Conservation (phyloP, 2,888 invertebrate genomes). For the Thumatha senex region DNA sequence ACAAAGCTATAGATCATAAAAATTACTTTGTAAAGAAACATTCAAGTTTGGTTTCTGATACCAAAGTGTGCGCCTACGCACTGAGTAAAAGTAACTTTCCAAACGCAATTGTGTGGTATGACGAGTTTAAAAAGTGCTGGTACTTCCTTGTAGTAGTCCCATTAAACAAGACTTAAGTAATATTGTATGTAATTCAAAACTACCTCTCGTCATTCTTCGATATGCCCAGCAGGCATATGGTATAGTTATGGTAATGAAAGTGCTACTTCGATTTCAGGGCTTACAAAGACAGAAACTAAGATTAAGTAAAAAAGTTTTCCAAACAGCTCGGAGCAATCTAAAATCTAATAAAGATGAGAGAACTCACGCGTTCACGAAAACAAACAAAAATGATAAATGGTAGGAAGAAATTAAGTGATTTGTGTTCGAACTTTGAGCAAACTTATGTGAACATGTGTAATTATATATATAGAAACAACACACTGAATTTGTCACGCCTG, state of each 20-base stretch:
- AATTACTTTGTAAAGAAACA: conserved; percentile 55
- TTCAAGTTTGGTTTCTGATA: conserved; percentile 48
- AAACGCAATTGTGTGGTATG: conserved; percentile 62
- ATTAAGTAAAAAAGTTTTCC: not conserved
- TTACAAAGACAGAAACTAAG: not conserved
- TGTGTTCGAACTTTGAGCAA: not conserved
- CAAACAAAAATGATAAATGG: not conserved
- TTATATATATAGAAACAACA: no score
- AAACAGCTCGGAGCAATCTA: not conserved
- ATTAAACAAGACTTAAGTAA: conserved; percentile 8
- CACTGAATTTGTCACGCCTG: no score
- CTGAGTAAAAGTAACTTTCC: conserved; percentile 70
- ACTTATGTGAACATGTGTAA: not conserved
- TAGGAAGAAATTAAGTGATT: not conserved
- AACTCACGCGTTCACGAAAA: not conserved
- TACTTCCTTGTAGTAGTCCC: conserved; percentile 25
- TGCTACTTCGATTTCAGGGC: not conserved
- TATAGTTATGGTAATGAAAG: not conserved
- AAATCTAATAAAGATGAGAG: not conserved
- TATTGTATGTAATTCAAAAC: conserved; percentile 6
- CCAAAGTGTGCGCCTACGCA: conserved; percentile 70
- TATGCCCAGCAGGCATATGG: not conserved
- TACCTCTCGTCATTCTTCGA: not conserved
- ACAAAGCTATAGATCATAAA: conserved; percentile 59
- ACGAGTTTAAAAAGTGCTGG: conserved; percentile 54